Base-by-base conservation (phyloP, 2,113 vertebrate genomes). In the Girardinichthys multiradiatus region DNA sequence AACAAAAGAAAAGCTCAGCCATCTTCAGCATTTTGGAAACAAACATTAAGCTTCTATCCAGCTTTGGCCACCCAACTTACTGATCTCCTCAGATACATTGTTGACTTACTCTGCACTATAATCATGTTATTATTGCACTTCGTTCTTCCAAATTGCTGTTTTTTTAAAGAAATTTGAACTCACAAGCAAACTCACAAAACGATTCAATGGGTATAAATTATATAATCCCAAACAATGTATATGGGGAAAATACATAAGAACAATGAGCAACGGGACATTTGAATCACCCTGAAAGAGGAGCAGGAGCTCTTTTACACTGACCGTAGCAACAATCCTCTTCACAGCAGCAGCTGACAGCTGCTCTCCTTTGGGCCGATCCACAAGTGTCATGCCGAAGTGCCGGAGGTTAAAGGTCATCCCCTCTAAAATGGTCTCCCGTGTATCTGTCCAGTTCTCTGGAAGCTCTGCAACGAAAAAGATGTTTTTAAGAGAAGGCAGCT, bases 371-470 rank as follows among this genome's bases (percentile, higher is more conserved):
- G 97, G 97, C 91, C 97, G 95, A 84, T 99, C 98, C 77, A 99
- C 97, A 57, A 98, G 90, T 0, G 98, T 99, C 97, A 98, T 96
- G 76, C 98, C 97, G 77, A 99, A 89, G 90, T 97, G 96, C 70
- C 96, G 96, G n/a, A 99, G 94, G 89, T 92, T 96, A 93, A 98
- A 98, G 59, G 96, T 94, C 96, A 99, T 96, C 65, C 97, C 97
- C 79, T 97, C 97, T 4, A 97, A 85, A 74, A 99, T 93, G 0
- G 96, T 97, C 91, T 98, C 97, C 8, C 95, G 89, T 0, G 96
- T 98, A 79, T 99, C 98, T 0, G 98, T 98, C 97, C 97, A 99
- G 91, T 98, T 98, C 91, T 99, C 97, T 0, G 96, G 96, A 68
- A 99, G 95, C 89, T 98, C 97, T 99, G 2, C 29, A 28, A 17